Base-by-base conservation (phyloP, 2,113 vertebrate genomes). In the Neodontobutis hainanensis region DNA sequence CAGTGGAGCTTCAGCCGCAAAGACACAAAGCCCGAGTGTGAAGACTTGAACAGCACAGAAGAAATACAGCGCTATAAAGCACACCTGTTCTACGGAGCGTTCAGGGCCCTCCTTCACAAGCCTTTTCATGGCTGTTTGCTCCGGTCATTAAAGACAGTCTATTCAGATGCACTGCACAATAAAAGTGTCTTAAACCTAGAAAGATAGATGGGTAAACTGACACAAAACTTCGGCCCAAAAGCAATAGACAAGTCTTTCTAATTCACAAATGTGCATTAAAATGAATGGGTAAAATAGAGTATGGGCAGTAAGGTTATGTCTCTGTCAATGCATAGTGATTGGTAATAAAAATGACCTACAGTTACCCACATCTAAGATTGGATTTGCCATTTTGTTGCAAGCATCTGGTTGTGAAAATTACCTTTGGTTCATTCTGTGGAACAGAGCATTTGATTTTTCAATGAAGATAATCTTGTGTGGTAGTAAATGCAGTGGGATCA, bases 51-150 rank as follows among this genome's bases (percentile, higher is more conserved):
- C 75, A 62, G 51, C 68, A 77, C 61, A 75, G 61, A 42, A 79
- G 65, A 80, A 73, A 83, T 51, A 62, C 57, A 15, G 68, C 38
- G 73, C 70, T 42, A 84, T 86, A 82, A 88, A 87, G 86, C 71
- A 76, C 89, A 87, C 85, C 86, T 87, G 88, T 87, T 85, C 78
- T 63, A 35, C 68, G 71, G 64, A 77, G 50, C 27, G 70, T 77
- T 75, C 68, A 72, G 70, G 66, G 78, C 63, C 71, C 63, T 62
- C 53, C 45, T 73, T 78, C 75, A 65, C 63, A 73, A 68, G 69
- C 34, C 53, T 70, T 81, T 81, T 81, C 67, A 77, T 48, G 62
- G 67, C 68, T 75, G 75, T 78, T 79, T 78, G 77, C 65, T 78
- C 16, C 27, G 60, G 71, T 71, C 73, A 74, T 83, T 86, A 81